Evolutionary conservation across 2,888 invertebrate genomes (phyloP).

Genomic region (Liodrosophila aerea): DNA sequence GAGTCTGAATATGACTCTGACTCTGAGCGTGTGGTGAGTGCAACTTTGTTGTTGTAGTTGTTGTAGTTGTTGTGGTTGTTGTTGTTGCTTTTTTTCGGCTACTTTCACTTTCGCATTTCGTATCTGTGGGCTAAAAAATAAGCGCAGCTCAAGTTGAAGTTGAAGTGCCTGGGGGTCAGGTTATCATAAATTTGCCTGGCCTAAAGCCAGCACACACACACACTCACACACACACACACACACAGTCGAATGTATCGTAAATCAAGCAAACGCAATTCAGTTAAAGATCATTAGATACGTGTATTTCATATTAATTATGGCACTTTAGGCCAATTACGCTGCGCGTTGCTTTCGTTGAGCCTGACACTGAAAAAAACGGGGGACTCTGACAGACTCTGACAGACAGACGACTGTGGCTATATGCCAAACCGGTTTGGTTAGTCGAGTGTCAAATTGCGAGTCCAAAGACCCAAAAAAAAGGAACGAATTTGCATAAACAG

Average conservation of each 20-base stretch:
- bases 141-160: constrained; percentile 22
- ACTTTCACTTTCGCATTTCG: constrained; percentile 69
- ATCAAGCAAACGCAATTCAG: constrained; percentile 51
- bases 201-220: constrained; percentile 2
- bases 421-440: constrained; percentile 34
- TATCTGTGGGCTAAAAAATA: constrained; percentile 40
- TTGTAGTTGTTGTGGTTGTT: no score
- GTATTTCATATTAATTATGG: constrained; percentile 63
- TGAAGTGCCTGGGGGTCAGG: constrained; percentile 21
- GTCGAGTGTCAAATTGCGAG: constrained; percentile 42
- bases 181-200: constrained; percentile 53
- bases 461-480: constrained; percentile 54
- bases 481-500: constrained; percentile 36
- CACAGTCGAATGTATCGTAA: constrained; percentile 30
- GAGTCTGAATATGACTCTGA: constrained; percentile 2
- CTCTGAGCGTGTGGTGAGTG: constrained; percentile 27
- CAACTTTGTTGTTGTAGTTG: constrained; percentile 31
- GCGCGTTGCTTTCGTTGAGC: constrained; percentile 17
- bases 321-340: constrained; percentile 51
- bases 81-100: constrained; percentile 34
- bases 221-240: not conserved
- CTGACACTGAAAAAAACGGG: constrained; percentile 64
- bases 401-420: not conserved
- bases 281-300: constrained; percentile 54
- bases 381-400: no score